Conservation (phyloP, 2,888 invertebrate species). For the Bimastos eiseni region DNA sequence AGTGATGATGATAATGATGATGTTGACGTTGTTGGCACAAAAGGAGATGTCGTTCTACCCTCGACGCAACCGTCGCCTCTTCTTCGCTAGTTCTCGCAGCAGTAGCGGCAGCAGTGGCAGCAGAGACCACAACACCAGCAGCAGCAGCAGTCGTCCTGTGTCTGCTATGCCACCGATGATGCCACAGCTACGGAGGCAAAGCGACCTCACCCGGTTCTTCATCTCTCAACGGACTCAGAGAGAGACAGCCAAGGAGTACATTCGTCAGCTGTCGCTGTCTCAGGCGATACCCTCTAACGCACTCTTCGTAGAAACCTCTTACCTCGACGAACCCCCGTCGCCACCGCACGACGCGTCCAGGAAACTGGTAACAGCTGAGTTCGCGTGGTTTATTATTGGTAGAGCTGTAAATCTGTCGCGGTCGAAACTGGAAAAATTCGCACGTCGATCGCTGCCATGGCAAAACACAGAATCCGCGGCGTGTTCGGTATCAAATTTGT, state of each 20-base stretch:
- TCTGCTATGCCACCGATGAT: not conserved
- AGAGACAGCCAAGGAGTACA: slow-evolving; percentile 9
- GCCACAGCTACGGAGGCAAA: not conserved
- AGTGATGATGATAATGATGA: slow-evolving; percentile 28
- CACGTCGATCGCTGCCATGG: too few relatives aligned
- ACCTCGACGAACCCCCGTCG: not conserved
- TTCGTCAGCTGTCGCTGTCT: slow-evolving; percentile 4
- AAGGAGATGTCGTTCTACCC: not conserved
- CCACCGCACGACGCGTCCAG: slow-evolving; percentile 6
- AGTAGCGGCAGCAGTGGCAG: too few relatives aligned
- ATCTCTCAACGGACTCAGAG: not conserved
- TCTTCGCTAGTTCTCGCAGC: not conserved
- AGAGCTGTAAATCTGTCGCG: too few relatives aligned
- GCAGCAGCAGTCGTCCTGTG: not conserved
- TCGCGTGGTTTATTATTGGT: too few relatives aligned
- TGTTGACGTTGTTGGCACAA: not conserved
- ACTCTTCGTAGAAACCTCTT: not conserved
- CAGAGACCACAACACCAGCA: too few relatives aligned
- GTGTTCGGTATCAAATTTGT: too few relatives aligned
- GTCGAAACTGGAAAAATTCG: too few relatives aligned
- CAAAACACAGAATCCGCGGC: too few relatives aligned
- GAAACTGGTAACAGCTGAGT: not conserved
- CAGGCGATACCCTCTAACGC: not conserved
- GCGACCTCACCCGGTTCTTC: not conserved
- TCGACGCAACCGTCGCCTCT: not conserved